Evolutionary conservation across 2,113 vertebrate species (phyloP).

Genomic region (Leptosomus discolor): DNA sequence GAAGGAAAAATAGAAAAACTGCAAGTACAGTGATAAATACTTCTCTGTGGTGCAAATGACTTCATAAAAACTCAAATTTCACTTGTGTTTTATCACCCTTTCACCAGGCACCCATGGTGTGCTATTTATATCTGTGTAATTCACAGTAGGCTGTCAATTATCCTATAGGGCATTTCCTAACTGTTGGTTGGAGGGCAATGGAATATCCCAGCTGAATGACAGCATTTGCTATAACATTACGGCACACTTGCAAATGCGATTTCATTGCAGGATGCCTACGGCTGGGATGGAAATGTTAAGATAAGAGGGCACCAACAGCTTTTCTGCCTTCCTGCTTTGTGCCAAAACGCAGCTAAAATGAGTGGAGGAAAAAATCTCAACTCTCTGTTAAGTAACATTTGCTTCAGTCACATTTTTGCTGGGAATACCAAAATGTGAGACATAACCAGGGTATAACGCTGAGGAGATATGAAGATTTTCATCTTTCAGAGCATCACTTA

Average conservation of each 20-base stretch:
- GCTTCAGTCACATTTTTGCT: not conserved
- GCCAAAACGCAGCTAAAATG: not conserved
- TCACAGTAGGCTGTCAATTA: constrained; percentile 36
- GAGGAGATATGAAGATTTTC: not conserved
- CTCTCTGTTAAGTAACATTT: not conserved
- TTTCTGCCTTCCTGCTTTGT: not conserved
- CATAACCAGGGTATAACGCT: not conserved
- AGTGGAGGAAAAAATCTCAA: not conserved
- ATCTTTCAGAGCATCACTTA: not conserved
- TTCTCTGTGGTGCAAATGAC: constrained; percentile 24
- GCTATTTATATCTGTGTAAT: constrained; percentile 58
- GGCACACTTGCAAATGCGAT: constrained; percentile 9
- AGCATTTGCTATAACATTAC: constrained; percentile 9
- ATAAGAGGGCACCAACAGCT: not conserved
- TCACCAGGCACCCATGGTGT: constrained; percentile 18
- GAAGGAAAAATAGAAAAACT: constrained; percentile 33
- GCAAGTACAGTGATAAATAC: constrained; percentile 3
- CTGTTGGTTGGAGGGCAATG: constrained; percentile 23
- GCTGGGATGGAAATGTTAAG: constrained; percentile 1
- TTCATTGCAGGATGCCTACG: not conserved
- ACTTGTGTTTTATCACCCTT: constrained; percentile 38
- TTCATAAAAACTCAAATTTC: constrained; percentile 17
- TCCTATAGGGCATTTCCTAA: not conserved
- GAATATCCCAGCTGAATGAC: constrained; percentile 12
- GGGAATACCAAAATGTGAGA: not conserved